Conservation (phyloP, 2,797 vertebrate genomes). For the Centropyge bicolor region DNA sequence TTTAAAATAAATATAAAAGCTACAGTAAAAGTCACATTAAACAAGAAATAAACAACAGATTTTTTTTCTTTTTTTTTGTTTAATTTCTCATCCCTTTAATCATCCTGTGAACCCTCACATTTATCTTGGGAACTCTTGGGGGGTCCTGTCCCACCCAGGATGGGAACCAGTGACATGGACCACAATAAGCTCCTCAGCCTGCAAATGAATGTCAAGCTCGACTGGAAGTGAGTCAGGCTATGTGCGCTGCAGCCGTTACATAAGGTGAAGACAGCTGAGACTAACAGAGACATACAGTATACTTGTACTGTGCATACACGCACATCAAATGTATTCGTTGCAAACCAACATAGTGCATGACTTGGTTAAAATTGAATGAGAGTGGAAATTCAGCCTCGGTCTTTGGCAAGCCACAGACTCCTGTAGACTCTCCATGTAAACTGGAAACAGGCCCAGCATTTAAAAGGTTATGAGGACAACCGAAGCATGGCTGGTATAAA, state of each 20-base stretch:
- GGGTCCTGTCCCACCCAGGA: too few species aligned
- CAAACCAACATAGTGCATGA: constrained; percentile 9
- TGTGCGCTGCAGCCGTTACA: not conserved
- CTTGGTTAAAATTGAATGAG: constrained; percentile 43
- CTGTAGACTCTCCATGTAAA: constrained; percentile 42
- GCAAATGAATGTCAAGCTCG: not conserved
- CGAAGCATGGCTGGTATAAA: not conserved
- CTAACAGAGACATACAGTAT: not conserved
- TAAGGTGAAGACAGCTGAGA: not conserved
- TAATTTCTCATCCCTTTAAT: not conserved
- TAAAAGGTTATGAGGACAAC: constrained; percentile 28
- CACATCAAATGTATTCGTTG: not conserved
- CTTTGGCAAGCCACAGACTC: constrained; percentile 38
- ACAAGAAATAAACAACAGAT: not conserved
- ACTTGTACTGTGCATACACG: not conserved
- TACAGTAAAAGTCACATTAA: too few species aligned
- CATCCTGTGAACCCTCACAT: not conserved
- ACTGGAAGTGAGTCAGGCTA: not conserved
- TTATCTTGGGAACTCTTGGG: not conserved
- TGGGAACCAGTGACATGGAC: not conserved
- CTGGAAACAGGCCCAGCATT: constrained; percentile 14
- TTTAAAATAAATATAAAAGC: too few species aligned
- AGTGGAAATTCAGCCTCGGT: constrained; percentile 7
- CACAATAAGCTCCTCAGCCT: not conserved
- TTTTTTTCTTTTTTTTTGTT: not conserved